Evolutionary conservation across 2,888 invertebrate species (phyloP).

Genomic region (Athalia rosae): DNA sequence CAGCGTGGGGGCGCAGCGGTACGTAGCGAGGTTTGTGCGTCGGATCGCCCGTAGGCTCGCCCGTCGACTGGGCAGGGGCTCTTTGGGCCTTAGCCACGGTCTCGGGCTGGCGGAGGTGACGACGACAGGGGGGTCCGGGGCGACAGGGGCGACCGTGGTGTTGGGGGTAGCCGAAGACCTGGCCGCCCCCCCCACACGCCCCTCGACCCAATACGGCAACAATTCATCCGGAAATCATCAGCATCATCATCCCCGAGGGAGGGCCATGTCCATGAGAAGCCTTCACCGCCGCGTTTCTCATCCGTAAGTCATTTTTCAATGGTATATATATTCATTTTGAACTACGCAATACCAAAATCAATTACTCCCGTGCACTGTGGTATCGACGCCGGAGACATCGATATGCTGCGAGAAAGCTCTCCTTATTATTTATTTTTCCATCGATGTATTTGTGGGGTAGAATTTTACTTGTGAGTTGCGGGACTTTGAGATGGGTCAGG

Average conservation of each 20-base stretch:
- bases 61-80: slow-evolving; percentile 75
- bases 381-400: too few species aligned
- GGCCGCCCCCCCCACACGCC: slow-evolving; percentile 51
- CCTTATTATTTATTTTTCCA: too few species aligned
- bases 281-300: slow-evolving; percentile 71
- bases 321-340: background rate
- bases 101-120: slow-evolving; percentile 53
- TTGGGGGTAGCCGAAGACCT: slow-evolving; percentile 58
- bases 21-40: slow-evolving; percentile 79
- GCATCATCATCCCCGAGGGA: slow-evolving; percentile 55
- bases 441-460: too few species aligned
- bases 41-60: slow-evolving; percentile 70
- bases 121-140: slow-evolving; percentile 59
- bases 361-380: background rate
- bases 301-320: slow-evolving; percentile 64
- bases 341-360: background rate
- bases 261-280: slow-evolving; percentile 71
- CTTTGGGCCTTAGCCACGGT: slow-evolving; percentile 74
- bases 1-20: slow-evolving; percentile 81
- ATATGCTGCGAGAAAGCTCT: too few species aligned
- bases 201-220: slow-evolving; percentile 21
- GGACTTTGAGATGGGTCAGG: too few species aligned
- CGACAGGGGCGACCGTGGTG: slow-evolving; percentile 54
- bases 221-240: slow-evolving; percentile 32
- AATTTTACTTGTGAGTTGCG: too few species aligned